A percentile compares a stretch with the other conserved stretches of the same genome.
These are phyloP conservation scores for Hippocampus barbouri DNA, from an alignment of 2,113 vertebrate species.

Conservation along the genomic window DNA sequence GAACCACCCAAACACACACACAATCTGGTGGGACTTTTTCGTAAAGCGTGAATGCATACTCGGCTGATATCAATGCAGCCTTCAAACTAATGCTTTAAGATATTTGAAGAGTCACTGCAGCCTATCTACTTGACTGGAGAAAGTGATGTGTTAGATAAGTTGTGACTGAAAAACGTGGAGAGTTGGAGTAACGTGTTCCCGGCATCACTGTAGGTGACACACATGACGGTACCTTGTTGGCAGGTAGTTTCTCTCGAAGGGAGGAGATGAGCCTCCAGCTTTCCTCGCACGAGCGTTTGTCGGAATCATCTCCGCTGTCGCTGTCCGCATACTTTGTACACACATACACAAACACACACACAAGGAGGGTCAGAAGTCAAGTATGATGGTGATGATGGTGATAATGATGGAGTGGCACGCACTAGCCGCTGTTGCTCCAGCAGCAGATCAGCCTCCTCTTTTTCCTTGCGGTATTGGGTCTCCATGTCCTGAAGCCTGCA, in stretches of 20 bases:
- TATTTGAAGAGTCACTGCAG: too few species aligned
- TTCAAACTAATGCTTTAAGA: too few species aligned
- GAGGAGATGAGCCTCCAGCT: constrained; percentile 88
- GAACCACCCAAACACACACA: too few species aligned
- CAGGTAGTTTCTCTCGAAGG: constrained; percentile 81
- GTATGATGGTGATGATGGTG: not conserved
- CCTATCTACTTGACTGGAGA: too few species aligned
- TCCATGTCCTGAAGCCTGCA: constrained; percentile 83
- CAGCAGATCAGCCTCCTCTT: constrained; percentile 84
- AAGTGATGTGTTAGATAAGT: too few species aligned
- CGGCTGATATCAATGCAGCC: too few species aligned
- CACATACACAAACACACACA: not conserved
- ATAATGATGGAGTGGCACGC: constrained; percentile 7
- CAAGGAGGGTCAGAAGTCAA: not conserved
- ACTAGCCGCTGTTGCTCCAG: constrained; percentile 88
- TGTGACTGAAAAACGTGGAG: too few species aligned
- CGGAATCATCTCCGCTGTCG: constrained; percentile 85
- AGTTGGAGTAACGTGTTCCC: too few species aligned
- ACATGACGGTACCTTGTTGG: constrained; percentile 66
- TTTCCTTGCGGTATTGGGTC: constrained; percentile 82
- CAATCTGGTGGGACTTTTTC: too few species aligned
- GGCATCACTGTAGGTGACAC: not conserved
- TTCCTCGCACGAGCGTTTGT: constrained; percentile 87
- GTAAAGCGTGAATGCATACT: too few species aligned
- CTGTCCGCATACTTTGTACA: constrained; percentile 77